A percentile compares a stretch with the other conserved stretches of the same genome.
phyloP scores from a whole-genome alignment of 2,113 vertebrate species.

The Sceloporus tristichus region DNA sequence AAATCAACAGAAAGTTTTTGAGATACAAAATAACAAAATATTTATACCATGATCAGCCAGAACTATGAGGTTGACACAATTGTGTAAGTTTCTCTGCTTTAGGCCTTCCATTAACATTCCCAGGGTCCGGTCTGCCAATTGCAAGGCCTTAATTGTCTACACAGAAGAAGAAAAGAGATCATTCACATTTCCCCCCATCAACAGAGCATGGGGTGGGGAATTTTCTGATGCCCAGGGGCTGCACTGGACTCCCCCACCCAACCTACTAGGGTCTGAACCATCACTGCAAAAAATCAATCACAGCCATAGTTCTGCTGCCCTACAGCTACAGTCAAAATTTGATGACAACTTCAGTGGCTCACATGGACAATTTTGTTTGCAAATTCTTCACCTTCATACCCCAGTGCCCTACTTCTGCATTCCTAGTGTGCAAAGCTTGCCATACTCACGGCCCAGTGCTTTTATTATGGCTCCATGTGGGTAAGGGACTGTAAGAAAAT shows the following conservation, averaged over 20 bases:
- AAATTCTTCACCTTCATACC: too few relatives aligned
- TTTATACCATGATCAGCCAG: conserved; percentile 93
- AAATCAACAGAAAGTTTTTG: background rate
- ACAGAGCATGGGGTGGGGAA: background rate
- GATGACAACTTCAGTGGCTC: too few relatives aligned
- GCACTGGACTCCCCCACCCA: too few relatives aligned
- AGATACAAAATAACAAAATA: conserved; percentile 18
- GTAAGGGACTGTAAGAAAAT: background rate
- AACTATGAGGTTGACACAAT: conserved; percentile 91
- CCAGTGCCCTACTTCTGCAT: too few relatives aligned
- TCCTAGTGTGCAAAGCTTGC: background rate
- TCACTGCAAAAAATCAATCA: too few relatives aligned
- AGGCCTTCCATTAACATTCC: conserved; percentile 92
- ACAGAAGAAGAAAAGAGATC: conserved; percentile 27
- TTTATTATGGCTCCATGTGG: too few relatives aligned
- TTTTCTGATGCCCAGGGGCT: background rate
- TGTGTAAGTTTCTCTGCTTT: conserved; percentile 83
- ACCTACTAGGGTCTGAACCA: too few relatives aligned
- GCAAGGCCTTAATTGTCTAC: conserved; percentile 85
- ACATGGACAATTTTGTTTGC: too few relatives aligned
- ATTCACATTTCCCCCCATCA: conserved; percentile 25
- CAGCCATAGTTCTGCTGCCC: too few relatives aligned
- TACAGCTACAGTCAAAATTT: too few relatives aligned
- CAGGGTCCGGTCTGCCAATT: conserved; percentile 82
- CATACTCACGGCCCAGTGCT: background rate